Evolutionary conservation across 1,140 invertebrate genomes (phyloP), one percentile per base, ranked within the genome.

Genomic region (Ericerus pela): DNA sequence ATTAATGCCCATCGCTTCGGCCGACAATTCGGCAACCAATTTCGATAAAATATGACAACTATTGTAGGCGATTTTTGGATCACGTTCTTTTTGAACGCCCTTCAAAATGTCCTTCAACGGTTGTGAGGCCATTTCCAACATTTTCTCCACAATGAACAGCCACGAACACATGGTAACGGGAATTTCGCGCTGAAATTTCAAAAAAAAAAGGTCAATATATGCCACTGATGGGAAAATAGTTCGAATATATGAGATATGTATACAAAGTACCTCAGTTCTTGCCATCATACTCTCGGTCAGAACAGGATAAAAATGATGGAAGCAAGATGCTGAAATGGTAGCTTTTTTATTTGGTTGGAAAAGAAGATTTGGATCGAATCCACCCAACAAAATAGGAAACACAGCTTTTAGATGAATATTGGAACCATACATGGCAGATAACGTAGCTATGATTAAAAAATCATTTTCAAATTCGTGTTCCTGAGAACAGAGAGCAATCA

Each of bases 11-110:
- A 72, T 81, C 3, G 82, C 82, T 62, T 87, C 84, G 53, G 84
- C 81, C 0, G 90, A 82, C 38, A 97, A 74, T 72, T 96, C 93
- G 3, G 88, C 86, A 26, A 96, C 77, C 0, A 95, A 80, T 43
- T 88, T 76, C 0, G 85, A 82, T 36, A 93, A 67, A 20, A 96
- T 74, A 63, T 89, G 82, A 66, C 89, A 94, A 61, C 88, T 87
- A 69, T 86, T 85, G 55, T 82, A 77, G 0, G 92, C 79, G 0
- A 96, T 70, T 58, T 77, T 73, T 10, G 72, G 66, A 27, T 81
- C 70, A 58, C 76, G 75, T 1, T 73, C 68, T 12, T 71, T 69
- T 55, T 73, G 72, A 61, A 82, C 78, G 59, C 75, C 72, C 43
- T 73, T 73, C 22, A 86, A 66, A n/a, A 66, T 70, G 63, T 77